Base-by-base conservation (phyloP, 2,797 vertebrate species). In the Lagocephalus sceleratus region DNA sequence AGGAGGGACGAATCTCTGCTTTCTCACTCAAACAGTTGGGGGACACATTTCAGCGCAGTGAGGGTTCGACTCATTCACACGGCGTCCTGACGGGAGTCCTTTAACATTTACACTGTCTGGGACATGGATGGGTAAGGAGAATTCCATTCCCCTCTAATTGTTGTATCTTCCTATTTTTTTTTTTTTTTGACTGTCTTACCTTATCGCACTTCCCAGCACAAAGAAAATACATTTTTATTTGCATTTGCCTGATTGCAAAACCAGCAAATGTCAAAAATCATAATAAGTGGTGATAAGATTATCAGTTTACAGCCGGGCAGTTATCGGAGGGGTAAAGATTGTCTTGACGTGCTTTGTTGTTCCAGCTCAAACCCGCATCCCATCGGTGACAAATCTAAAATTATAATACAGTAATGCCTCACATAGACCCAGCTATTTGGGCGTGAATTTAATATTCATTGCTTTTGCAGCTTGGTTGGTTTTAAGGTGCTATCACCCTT, bases 371-470 rank as follows among this genome's bases (percentile, higher is more conserved):
- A 79, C 82, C 83, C 58, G 79, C 78, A 68, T 81, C 87, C 81
- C 83, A 80, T 85, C 83, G 82, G 82, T 88, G 87, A 90, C 88
- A 88, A 88, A 90, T 90, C 87, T 87, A 79, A 89, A 86, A 90
- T 89, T 90, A 89, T 88, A 89, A 91, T 90, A 89, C 87, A 82
- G 86, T 86, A 84, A 89, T 89, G 87, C 86, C 77, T 87, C 87
- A 88, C 88, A 87, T 87, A 82, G 87, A 88, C 85, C 85, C 76
- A 82, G 87, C 86, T 91, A 89, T 91, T 90, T 91, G 90, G 86
- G 82, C 84, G 79, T 81, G 85, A 85, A 90, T 91, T 90, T 91
- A 91, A 90, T 90, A 91, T 91, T 90, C 90, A 91, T 91, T 90
- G 89, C 88, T 92, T 92, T 90, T 90, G 87, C 84, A 89, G 88